These are phyloP conservation scores for Erpornis zantholeuca DNA, from an alignment of 2,113 vertebrate species.

Conservation along the genomic window DNA sequence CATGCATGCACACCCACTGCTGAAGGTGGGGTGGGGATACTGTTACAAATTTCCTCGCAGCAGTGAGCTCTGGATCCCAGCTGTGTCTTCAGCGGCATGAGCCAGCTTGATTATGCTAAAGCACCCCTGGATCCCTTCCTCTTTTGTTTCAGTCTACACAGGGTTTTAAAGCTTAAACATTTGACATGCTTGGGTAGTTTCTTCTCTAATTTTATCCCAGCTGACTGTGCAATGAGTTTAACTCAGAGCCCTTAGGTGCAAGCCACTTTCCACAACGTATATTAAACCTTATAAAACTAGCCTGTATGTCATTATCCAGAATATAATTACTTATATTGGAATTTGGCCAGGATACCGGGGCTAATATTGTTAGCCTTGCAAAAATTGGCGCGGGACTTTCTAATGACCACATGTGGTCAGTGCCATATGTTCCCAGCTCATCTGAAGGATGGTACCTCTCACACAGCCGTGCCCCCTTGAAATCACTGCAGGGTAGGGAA, in stretches of 20 bases:
- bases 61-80: slow-evolving; percentile 52
- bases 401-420: slow-evolving; percentile 62
- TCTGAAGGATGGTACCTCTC: neutral
- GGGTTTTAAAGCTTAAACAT: slow-evolving; percentile 71
- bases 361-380: slow-evolving; percentile 69
- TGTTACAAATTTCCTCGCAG: slow-evolving; percentile 63
- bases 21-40: slow-evolving; percentile 29
- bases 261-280: slow-evolving; percentile 46
- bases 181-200: slow-evolving; percentile 71
- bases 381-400: slow-evolving; percentile 54
- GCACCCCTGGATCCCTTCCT: slow-evolving; percentile 65
- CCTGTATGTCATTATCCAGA: slow-evolving; percentile 46
- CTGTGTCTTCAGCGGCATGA: slow-evolving; percentile 54
- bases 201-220: slow-evolving; percentile 71
- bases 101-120: slow-evolving; percentile 69
- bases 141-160: slow-evolving; percentile 67
- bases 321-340: slow-evolving; percentile 68
- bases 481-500: neutral
- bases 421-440: slow-evolving; percentile 45
- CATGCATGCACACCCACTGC: neutral
- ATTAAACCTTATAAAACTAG: slow-evolving; percentile 62
- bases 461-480: neutral
- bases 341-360: slow-evolving; percentile 60
- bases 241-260: slow-evolving; percentile 57
- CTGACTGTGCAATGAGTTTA: slow-evolving; percentile 66